Evolutionary conservation across 2,888 invertebrate species (phyloP), one percentile per base, ranked within the genome.

Genomic region (Leptogaster cylindrica): DNA sequence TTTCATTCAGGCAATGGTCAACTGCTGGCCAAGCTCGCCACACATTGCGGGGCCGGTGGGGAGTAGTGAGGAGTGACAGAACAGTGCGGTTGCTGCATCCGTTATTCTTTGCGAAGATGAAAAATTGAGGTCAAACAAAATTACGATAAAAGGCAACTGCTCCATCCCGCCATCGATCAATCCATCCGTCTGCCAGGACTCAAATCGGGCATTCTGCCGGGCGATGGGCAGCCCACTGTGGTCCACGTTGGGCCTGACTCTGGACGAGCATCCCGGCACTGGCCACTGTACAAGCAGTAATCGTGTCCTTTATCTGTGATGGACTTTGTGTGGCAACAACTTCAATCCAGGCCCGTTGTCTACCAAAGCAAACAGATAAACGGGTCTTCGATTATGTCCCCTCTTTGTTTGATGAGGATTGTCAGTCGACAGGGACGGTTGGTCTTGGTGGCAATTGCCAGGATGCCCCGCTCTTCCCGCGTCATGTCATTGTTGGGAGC

Each of bases 321-420:
- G 41, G 41, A 41, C 41, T 41, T 41, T 41, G 39, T 39, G 10
- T 41, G 18, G 3, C 14, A 41, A 41, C 41, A 41, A 41, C 41
- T 41, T 41, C 16, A 41, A 41, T 41, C 16, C 1, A 14, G n/a
- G 10, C 1, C 18, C 1, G 41, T 41, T 18, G 41, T 31, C 51
- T 23, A 16, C 31, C 31, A 28, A 52, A 61, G 28, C 61, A 41
- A 61, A 44, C 61, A 61, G 44, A 61, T 41, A 44, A 61, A 61
- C 25, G 41, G 55, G 61, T 44, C 61, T 61, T 61, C 61, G 61
- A 61, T 61, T 61, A 61, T 44, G 61, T 61, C 61, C 61, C 61
- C 44, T 44, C 52, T 65, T 48, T 44, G 67, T 67, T 64, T 67
- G 67, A 61, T 65, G 64, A 68, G 65, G 64, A 68, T 65, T 68